These are phyloP conservation scores for Tachypleus tridentatus DNA, from an alignment of 1,140 invertebrate species.

Conservation along the genomic window DNA sequence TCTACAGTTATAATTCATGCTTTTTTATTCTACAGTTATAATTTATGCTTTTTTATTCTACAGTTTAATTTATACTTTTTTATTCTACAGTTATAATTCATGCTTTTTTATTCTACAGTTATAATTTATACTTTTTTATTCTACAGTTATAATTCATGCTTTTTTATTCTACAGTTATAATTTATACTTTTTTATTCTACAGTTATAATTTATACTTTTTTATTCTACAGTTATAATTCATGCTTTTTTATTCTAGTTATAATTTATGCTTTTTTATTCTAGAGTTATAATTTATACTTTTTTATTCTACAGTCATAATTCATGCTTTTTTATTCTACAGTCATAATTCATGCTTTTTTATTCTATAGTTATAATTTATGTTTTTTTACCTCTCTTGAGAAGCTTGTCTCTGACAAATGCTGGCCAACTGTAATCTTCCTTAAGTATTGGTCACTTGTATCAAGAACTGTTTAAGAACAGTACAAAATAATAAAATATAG, in stretches of 20 bases:
- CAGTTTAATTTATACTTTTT: too few species aligned
- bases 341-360: too few species aligned
- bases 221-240: neutral
- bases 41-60: conserved; percentile 3
- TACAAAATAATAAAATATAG: neutral
- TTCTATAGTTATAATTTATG: too few species aligned
- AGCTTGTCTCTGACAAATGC: conserved; percentile 80
- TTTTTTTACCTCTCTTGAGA: conserved; percentile 48
- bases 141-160: too few species aligned
- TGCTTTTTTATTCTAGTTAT: neutral
- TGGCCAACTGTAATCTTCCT: conserved; percentile 90
- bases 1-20: too few species aligned
- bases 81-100: too few species aligned
- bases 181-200: neutral
- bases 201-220: neutral
- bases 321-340: neutral
- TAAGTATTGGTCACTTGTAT: conserved; percentile 94
- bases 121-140: neutral
- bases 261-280: conserved; percentile 1
- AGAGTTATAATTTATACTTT: too few species aligned
- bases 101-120: neutral
- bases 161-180: neutral
- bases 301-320: neutral
- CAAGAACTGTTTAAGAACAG: conserved; percentile 57
- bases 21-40: neutral